Percentiles rank a stretch among this genome's conserved stretches.
phyloP scores from a whole-genome alignment of 23 tunicate species.

The Styela plicata region DNA sequence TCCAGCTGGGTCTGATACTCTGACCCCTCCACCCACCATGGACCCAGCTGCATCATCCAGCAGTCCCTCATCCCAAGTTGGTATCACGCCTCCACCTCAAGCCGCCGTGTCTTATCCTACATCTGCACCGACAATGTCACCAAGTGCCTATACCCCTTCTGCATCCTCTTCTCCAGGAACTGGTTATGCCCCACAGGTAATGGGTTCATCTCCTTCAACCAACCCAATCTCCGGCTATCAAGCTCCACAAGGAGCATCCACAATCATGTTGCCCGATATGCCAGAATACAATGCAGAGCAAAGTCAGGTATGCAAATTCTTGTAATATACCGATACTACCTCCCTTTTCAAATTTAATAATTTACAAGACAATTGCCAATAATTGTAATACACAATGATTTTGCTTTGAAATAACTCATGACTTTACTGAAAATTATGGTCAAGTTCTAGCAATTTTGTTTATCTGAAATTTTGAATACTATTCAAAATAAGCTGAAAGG shows the following conservation, averaged over 20 bases:
- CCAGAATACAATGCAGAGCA: constrained; percentile 14
- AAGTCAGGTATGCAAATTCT: no score
- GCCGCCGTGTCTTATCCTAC: not conserved
- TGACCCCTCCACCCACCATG: not conserved
- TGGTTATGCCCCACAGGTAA: not conserved
- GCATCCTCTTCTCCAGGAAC: not conserved
- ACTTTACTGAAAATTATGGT: no score
- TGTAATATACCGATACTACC: no score
- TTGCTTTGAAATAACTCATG: no score
- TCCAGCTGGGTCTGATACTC: not conserved
- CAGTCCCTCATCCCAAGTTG: not conserved
- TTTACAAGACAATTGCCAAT: no score
- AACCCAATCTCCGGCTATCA: not conserved
- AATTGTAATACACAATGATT: no score
- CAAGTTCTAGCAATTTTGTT: no score
- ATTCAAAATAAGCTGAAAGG: no score
- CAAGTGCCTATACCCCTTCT: not conserved
- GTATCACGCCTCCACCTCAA: not conserved
- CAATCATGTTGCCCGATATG: constrained; percentile 20
- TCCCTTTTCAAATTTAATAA: no score
- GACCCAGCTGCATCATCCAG: not conserved
- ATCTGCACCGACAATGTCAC: not conserved
- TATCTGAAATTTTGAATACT: no score
- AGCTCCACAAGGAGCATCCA: constrained; percentile 12
- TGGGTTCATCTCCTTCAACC: not conserved